phyloP scores from a whole-genome alignment of 2,888 invertebrate species.

The Xestia sexstrigata region DNA sequence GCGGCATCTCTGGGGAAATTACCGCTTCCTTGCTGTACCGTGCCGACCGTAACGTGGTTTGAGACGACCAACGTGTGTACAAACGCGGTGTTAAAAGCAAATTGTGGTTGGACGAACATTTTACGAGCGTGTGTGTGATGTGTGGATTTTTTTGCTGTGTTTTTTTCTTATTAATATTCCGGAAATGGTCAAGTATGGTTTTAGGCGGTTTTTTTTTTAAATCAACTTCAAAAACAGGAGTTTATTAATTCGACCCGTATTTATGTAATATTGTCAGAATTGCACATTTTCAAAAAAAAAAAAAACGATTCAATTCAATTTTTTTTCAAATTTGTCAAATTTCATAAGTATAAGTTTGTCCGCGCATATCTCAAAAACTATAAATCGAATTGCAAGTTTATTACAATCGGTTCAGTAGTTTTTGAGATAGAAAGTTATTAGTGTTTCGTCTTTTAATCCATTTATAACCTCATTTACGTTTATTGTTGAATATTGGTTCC shows the following conservation, averaged over 20 bases:
- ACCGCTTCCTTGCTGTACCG: conserved; percentile 72
- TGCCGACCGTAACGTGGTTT: conserved; percentile 70
- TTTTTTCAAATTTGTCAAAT: no score
- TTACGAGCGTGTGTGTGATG: conserved; percentile 30
- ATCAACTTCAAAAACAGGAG: no score
- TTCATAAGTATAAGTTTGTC: no score
- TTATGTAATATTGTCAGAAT: no score
- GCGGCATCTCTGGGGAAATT: conserved; percentile 80
- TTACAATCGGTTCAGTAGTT: no score
- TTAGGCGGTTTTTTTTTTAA: neutral
- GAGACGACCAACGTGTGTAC: conserved; percentile 71
- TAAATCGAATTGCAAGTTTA: no score
- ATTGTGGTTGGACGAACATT: conserved; percentile 71
- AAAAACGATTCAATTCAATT: no score
- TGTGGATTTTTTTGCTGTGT: conserved; percentile 29
- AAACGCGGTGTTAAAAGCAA: conserved; percentile 74
- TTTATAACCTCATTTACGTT: neutral
- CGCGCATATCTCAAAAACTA: no score
- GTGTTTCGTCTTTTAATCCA: neutral
- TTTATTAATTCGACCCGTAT: no score
- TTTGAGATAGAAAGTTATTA: no score
- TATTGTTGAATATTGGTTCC: rapidly evolving
- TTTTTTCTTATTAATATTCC: conserved; percentile 19
- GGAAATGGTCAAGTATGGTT: neutral
- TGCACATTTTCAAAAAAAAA: no score